Percentiles rank a stretch among this genome's conserved stretches.
These are phyloP conservation scores for Nyctereutes procyonoides DNA, from an alignment of 2,113 vertebrate species.

Conservation along the genomic window DNA sequence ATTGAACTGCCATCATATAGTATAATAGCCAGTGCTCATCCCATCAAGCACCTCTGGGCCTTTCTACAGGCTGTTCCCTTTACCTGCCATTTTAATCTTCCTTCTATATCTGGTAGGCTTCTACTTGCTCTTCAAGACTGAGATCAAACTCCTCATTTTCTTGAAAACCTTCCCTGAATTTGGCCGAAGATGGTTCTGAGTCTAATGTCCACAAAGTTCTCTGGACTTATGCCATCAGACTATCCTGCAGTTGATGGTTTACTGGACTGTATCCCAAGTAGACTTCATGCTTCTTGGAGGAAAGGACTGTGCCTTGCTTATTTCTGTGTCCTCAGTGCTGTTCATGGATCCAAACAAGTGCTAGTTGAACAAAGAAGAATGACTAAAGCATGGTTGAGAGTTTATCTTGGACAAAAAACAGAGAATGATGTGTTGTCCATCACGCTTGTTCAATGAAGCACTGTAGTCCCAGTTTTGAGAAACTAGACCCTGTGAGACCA, in stretches of 20 bases:
- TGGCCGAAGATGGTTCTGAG: not conserved
- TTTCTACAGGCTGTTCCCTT: not conserved
- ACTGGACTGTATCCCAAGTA: not conserved
- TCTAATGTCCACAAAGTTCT: not conserved
- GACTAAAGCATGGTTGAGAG: not conserved
- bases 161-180: conserved; percentile 21
- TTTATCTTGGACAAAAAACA: not conserved
- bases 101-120: not conserved
- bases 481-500: not conserved
- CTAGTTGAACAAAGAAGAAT: not conserved
- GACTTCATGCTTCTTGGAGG: not conserved
- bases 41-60: not conserved
- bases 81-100: not conserved
- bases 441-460: not conserved
- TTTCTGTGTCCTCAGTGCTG: not conserved
- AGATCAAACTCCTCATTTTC: not conserved
- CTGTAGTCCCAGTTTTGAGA: not conserved
- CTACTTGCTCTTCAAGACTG: not conserved
- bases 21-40: too few relatives aligned
- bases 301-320: not conserved
- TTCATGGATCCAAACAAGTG: not conserved
- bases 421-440: not conserved
- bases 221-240: not conserved
- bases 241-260: not conserved
- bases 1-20: too few relatives aligned